These are phyloP conservation scores for Eueremaeus valkanovi DNA, from an alignment of 2,888 invertebrate genomes.

Conservation along the genomic window DNA sequence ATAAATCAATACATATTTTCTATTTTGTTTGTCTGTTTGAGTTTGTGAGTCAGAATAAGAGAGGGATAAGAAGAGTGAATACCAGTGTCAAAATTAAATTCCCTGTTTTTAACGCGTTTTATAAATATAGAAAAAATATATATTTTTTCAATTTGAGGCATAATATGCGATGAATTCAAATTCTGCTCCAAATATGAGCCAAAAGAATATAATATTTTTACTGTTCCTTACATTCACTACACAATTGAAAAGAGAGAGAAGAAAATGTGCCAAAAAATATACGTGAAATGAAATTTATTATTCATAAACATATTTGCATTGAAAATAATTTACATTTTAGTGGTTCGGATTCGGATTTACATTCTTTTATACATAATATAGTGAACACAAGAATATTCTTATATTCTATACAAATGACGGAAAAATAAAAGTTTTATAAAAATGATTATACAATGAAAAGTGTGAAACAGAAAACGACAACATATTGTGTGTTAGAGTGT, in stretches of 20 bases:
- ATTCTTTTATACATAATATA: neutral
- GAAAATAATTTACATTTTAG: constrained; percentile 13
- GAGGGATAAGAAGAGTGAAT: neutral
- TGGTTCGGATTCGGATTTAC: neutral
- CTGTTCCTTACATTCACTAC: too few relatives aligned
- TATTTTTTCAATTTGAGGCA: too few relatives aligned
- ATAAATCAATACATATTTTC: neutral
- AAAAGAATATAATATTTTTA: neutral
- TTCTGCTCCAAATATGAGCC: neutral
- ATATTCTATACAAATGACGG: too few relatives aligned
- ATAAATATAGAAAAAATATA: too few relatives aligned
- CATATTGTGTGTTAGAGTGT: neutral
- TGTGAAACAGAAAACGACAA: neutral
- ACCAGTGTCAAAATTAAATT: neutral
- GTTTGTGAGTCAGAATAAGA: neutral
- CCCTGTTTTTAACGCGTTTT: too few relatives aligned
- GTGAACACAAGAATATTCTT: too few relatives aligned
- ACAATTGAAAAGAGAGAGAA: neutral
- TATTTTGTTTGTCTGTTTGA: neutral
- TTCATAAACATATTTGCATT: constrained; percentile 13
- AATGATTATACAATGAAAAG: neutral
- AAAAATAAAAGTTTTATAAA: neutral
- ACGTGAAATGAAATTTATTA: constrained; percentile 3
- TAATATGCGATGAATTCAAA: neutral
- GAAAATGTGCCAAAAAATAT: too few relatives aligned